Evolutionary conservation across 2,888 invertebrate genomes (phyloP).

Genomic region (Polydrusus pterygomalis): DNA sequence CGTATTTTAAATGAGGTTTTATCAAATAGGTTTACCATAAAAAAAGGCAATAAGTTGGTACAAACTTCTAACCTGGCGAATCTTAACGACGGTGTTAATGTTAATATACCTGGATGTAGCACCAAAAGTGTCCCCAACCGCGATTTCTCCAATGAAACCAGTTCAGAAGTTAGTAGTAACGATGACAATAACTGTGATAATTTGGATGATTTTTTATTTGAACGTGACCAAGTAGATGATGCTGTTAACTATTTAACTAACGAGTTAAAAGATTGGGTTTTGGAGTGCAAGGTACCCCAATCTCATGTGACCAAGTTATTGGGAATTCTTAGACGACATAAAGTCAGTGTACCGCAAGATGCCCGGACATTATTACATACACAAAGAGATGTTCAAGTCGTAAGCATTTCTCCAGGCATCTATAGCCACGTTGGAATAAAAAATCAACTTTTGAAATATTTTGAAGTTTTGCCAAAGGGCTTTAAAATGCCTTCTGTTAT

Average conservation of each 20-base stretch:
- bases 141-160: neutral
- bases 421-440: constrained; percentile 54
- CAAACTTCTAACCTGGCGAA: neutral
- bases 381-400: constrained; percentile 25
- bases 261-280: constrained; percentile 20
- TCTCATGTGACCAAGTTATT: constrained; percentile 7
- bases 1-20: neutral
- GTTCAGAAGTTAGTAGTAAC: neutral
- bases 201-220: neutral
- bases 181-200: neutral
- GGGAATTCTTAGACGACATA: constrained; percentile 22
- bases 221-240: neutral
- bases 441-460: constrained; percentile 42
- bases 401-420: constrained; percentile 41
- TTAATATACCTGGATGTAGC: neutral
- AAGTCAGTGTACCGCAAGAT: constrained; percentile 35
- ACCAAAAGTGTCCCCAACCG: neutral
- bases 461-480: constrained; percentile 45
- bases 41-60: neutral
- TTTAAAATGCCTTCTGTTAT: constrained; percentile 23
- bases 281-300: constrained; percentile 19
- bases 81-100: neutral
- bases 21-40: neutral
- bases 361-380: constrained; percentile 38
- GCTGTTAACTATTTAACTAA: neutral